Base-by-base conservation (phyloP, 2,888 invertebrate species). In the Lycaena phlaeas region DNA sequence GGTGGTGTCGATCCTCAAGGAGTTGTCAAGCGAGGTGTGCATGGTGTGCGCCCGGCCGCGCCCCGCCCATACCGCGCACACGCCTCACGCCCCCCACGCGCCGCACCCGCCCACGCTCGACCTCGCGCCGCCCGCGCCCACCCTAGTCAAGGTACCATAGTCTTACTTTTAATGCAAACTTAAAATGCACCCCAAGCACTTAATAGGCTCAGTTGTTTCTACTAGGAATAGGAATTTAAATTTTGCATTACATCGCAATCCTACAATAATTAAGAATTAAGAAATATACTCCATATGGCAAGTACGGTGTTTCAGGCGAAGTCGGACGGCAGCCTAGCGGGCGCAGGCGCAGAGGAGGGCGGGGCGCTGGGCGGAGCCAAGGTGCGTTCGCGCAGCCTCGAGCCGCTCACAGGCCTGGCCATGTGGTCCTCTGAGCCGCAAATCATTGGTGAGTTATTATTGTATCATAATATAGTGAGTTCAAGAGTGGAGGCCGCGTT, bases 351-450 rank as follows among this genome's bases (percentile, higher is more conserved):
- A 1, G 87, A 89, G 34, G 79, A 79, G 36, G 68, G 74, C 27
- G 57, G 58, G 1, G 50, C 62, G 42, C 48, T 62, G 41, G 46
- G 54, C 31, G 57, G 57, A 42, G 68, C 82, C 14, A 79, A 81
- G 56, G 77, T 75, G 54, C 78, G 85, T 36, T 95, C 95, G 40
- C 89, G 98, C 51, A 98, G 98, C 18, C 86, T 99, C 52, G 98
- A 99, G 82, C 98, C 98, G n/a, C 87, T 99, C 48, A 96, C 97
- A 2, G 97, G 97, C 4, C 87, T 98, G 54, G 98, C 98, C 27
- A 97, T 98, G 94, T 99, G 98, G 98, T 95, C 96, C 54, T 94
- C 94, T 9, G 97, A 98, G 63, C 96, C 98, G 29, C 95, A 98
- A 72, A 92, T 97, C 49, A 97, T 99, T 56, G 85, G 85, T 82